A percentile compares a stretch with the other conserved stretches of the same genome.
These are phyloP conservation scores for Pseudoips prasinana DNA, from an alignment of 2,888 invertebrate genomes.

Conservation along the genomic window DNA sequence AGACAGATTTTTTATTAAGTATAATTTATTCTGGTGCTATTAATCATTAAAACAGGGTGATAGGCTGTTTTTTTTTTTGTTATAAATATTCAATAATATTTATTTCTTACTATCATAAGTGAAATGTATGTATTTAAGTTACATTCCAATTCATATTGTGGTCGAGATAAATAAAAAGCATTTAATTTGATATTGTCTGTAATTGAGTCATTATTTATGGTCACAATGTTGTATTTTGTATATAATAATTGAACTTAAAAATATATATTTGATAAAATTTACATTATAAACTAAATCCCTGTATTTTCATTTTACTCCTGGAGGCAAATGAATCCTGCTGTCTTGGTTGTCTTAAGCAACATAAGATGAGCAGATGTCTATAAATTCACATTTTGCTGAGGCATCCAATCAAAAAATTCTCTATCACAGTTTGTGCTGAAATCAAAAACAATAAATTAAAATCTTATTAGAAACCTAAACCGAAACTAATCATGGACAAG, in stretches of 20 bases:
- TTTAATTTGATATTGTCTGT: constrained; percentile 68
- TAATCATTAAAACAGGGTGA: background rate
- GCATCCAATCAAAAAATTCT: constrained; percentile 86
- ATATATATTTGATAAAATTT: constrained; percentile 73
- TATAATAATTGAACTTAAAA: constrained; percentile 75
- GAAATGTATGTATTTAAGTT: constrained; percentile 10
- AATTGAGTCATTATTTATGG: constrained; percentile 63
- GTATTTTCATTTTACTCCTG: constrained; percentile 74
- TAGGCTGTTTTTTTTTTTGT: too few relatives aligned
- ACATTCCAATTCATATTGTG: constrained; percentile 6
- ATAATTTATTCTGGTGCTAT: too few relatives aligned
- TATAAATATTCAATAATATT: too few relatives aligned
- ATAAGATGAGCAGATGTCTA: constrained; percentile 51
- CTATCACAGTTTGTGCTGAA: constrained; percentile 89
- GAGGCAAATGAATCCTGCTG: constrained; percentile 71
- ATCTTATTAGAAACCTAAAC: constrained; percentile 1
- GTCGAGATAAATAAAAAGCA: constrained; percentile 29
- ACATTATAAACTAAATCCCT: constrained; percentile 80
- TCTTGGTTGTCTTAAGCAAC: constrained; percentile 65
- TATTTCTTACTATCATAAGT: too few relatives aligned
- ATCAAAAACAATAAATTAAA: constrained; percentile 38
- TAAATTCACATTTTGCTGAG: constrained; percentile 73
- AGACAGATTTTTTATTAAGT: too few relatives aligned
- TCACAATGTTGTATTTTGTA: constrained; percentile 62
- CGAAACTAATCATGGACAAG: too few relatives aligned